Evolutionary conservation across 53 echinoderm and acorn worm species (phyloP).

Genomic region (Luidia sarsii): DNA sequence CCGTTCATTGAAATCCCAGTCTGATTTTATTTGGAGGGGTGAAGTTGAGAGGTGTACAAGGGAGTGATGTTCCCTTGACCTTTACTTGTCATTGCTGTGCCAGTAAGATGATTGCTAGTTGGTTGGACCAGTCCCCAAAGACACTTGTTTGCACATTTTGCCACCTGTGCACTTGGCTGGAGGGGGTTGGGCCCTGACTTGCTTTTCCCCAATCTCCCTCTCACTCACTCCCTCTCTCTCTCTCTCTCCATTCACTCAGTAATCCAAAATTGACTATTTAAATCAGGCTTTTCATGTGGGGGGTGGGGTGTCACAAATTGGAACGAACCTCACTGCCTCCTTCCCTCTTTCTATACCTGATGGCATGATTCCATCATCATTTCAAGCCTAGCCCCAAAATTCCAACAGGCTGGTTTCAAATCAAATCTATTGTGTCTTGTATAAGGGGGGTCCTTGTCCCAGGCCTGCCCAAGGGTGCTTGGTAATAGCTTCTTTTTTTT

Average conservation of each 20-base stretch:
- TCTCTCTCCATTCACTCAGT: not conserved
- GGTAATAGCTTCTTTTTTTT: slow-evolving; percentile 25
- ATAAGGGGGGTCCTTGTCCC: not conserved
- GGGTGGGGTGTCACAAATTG: no score
- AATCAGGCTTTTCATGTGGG: no score
- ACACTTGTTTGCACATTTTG: not conserved
- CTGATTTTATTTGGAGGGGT: no score
- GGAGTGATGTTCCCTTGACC: no score
- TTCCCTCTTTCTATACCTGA: no score
- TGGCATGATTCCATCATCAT: slow-evolving; percentile 19
- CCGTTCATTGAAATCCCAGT: no score
- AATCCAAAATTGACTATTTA: slow-evolving; percentile 13
- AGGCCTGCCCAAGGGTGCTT: not conserved
- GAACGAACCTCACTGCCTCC: no score
- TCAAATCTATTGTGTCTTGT: slow-evolving; percentile 5
- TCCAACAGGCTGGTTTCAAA: slow-evolving; percentile 8
- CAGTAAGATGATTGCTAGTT: not conserved
- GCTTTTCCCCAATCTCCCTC: no score
- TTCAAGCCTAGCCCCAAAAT: not conserved
- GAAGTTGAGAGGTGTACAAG: no score
- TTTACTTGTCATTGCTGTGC: no score
- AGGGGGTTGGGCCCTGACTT: no score
- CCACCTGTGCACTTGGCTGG: not conserved
- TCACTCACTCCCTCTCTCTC: no score
- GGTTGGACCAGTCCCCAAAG: not conserved